Base-by-base conservation (phyloP, 2,113 vertebrate species). In the Sturnus vulgaris region DNA sequence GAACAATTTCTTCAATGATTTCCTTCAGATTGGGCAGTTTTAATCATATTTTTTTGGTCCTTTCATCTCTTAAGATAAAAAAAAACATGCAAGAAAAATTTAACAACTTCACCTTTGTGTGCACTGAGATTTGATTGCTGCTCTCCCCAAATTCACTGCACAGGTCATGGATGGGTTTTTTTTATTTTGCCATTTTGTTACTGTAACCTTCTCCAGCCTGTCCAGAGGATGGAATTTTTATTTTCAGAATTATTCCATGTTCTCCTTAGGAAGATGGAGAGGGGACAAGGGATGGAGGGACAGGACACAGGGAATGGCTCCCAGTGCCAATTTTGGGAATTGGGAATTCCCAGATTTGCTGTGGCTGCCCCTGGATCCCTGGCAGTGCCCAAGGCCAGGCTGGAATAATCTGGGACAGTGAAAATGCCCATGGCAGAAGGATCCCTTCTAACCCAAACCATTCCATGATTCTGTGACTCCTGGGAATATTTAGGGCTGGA, bases 391-490 rank as follows among this genome's bases (percentile, higher is more conserved):
- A 5, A 37, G 42, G 35, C 20, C 15, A 15, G 50, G 14, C 1
- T 71, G 86, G 65, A 47, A 1, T 12, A 15, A 0, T 22, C 66
- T 81, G 86, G 66, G 14, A 2, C 0, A 0, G 10, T 23, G 47
- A 16, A 0, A 87, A 16, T 39, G 31, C 27, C 42, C 11, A 2
- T 27, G 82, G 52, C 71, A 59, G 71, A 25, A 35, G 7, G 21
- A 1, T 83, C 47, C 47, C 23, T 50, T 50, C 47, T 57, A 12
- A 3, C 19, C 37, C 69, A 73, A 59, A 20, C 18, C 39, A 55
- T 40, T 47, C 78, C 53, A 15, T 18, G 28, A 7, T 47, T 53
- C 46, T 68, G 61, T 35, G 46, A 7, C 21, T 52, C 15, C 14
- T 30, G 9, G 39, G 15, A 11, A 3, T 64, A 20, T 22, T 9